These are phyloP conservation scores for Pipistrellus pipistrellus DNA, from an alignment of 2,797 vertebrate genomes.

Conservation along the genomic window DNA sequence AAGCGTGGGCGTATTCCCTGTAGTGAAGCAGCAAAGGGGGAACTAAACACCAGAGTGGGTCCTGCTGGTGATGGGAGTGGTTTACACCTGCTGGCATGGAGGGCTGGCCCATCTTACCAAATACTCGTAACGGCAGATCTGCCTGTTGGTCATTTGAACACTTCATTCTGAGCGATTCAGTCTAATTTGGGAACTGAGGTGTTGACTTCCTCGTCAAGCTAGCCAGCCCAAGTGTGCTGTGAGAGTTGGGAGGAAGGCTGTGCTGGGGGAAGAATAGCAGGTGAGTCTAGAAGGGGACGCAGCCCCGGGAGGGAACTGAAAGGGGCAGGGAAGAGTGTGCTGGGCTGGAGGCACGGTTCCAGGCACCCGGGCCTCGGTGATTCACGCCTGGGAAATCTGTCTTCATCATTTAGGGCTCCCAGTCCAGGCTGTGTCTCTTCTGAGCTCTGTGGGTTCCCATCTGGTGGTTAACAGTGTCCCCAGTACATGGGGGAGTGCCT, in stretches of 20 bases:
- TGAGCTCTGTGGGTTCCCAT: not conserved
- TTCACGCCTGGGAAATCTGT: not conserved
- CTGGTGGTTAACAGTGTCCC: not conserved
- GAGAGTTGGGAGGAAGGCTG: not conserved
- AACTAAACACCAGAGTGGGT: not conserved
- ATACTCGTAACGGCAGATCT: not conserved
- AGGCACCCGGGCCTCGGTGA: accelerated
- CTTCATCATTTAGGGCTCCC: not conserved
- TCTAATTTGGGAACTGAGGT: not conserved
- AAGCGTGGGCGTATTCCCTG: not conserved
- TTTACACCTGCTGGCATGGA: not conserved
- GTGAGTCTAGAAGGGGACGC: not conserved
- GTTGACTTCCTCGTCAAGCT: not conserved
- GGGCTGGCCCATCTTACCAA: not conserved
- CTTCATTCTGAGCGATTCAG: not conserved
- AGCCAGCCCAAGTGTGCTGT: not conserved
- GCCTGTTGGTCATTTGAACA: not conserved
- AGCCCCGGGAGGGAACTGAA: not conserved
- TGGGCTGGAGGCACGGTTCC: not conserved
- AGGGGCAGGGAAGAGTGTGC: not conserved
- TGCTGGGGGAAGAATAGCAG: not conserved
- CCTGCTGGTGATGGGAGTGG: not conserved
- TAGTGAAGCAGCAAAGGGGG: not conserved
- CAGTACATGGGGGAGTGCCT: accelerated
- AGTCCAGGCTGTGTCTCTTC: not conserved